Evolutionary conservation across 2,888 invertebrate genomes (phyloP).

Genomic region (Pheosia gnoma): DNA sequence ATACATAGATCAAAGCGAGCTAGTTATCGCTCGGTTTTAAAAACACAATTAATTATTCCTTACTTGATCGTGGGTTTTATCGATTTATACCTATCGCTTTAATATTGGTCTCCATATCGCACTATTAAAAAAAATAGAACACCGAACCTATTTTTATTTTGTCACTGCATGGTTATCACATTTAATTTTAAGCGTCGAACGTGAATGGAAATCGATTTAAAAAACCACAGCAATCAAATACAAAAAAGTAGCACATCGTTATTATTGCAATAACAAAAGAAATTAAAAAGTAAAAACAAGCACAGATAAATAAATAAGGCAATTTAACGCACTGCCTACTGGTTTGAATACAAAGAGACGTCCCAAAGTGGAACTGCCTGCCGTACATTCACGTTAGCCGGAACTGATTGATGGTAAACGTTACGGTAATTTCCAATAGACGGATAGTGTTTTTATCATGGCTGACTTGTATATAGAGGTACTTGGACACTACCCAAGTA

Average conservation of each 20-base stretch:
- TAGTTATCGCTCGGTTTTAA: too few species aligned
- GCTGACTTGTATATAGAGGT: background rate
- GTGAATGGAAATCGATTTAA: too few species aligned
- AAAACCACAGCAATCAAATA: background rate
- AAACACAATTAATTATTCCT: too few species aligned
- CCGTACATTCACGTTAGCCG: slow-evolving; percentile 23
- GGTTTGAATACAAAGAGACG: slow-evolving; percentile 15
- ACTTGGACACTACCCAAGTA: too few species aligned
- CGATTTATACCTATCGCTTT: too few species aligned
- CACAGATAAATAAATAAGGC: slow-evolving; percentile 26
- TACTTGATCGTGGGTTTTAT: too few species aligned
- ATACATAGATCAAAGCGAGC: too few species aligned
- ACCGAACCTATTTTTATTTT: too few species aligned
- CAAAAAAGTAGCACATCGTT: background rate
- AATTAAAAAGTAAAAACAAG: slow-evolving; percentile 19
- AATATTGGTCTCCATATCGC: too few species aligned
- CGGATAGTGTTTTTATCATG: background rate
- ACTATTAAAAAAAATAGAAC: too few species aligned
- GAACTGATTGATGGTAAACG: slow-evolving; percentile 49
- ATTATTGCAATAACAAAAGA: background rate
- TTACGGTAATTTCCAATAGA: slow-evolving; percentile 20
- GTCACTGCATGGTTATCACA: too few species aligned
- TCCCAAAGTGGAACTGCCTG: slow-evolving; percentile 17
- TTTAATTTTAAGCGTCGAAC: too few species aligned
- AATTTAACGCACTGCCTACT: slow-evolving; percentile 24